Base-by-base conservation (phyloP, 2,888 invertebrate species). In the Trichopria drosophilae region DNA sequence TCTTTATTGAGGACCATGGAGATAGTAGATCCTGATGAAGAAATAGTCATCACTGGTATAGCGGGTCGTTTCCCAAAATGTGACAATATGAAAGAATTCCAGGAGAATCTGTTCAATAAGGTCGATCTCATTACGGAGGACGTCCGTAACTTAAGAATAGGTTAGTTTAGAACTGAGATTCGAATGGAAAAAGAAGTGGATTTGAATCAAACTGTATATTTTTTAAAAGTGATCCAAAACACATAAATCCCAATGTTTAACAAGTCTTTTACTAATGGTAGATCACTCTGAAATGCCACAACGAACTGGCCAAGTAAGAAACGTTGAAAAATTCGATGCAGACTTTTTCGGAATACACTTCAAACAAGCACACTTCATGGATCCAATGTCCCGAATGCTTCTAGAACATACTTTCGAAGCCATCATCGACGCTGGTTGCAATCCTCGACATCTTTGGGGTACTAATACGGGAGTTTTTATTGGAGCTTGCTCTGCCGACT, bases 11-110 rank as follows among this genome's bases (percentile, higher is more conserved):
- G 81, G 81, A 29, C n/a, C 13, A 31, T 24, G 26, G 18, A 19
- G 13, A 77, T 78, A 66, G 74, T 78, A 2, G 73, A 77, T 0
- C 78, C 80, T 12, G 84, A 83, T 6, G 84, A 84, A 50, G 84
- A 85, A 66, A 78, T 86, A 28, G 82, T 84, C 50, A 82, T 88
- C 63, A 77, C 83, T 19, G 88, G 88, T 1, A 77, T 86, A 10
- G 79, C 87, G 0, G 88, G 88, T 0, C 79, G 84, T 66, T 88
- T 88, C 72, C 93, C 93, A 0, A 85, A 89, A 62, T 88, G 88
- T 0, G 82, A 85, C 56, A 86, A 86, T 61, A 82, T 91, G 50
- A 76, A 81, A 42, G 84, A 90, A 59, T 85, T 91, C 40, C 77
- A 82, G 65, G 79, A 85, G 53, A 86, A 86, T 65, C 79, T 93